Evolutionary conservation across 2,888 invertebrate genomes (phyloP).

Genomic region (Rutpela maculata): DNA sequence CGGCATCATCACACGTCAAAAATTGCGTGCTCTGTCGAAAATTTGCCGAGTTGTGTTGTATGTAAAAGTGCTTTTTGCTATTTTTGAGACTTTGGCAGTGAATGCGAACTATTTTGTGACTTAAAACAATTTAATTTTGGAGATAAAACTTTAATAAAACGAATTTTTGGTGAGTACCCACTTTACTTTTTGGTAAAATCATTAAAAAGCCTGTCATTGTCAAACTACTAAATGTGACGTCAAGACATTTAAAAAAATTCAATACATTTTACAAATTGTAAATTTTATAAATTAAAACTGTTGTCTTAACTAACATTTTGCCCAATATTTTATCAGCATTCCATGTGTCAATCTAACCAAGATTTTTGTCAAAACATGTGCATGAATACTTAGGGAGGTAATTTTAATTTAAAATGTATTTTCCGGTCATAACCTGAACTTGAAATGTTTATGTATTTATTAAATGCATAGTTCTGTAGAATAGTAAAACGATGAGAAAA

Average conservation of each 20-base stretch:
- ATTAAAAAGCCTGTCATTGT: conserved; percentile 31
- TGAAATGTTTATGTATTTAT: too few species aligned
- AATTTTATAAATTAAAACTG: too few species aligned
- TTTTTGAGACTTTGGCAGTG: conserved; percentile 9
- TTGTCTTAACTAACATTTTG: neutral
- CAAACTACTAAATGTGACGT: conserved; percentile 21
- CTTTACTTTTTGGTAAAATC: conserved; percentile 30
- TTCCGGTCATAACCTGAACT: too few species aligned
- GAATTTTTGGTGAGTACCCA: conserved; percentile 22
- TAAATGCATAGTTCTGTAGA: too few species aligned
- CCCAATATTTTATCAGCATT: neutral
- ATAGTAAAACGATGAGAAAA: too few species aligned
- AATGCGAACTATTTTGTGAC: conserved; percentile 31
- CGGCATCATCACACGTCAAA: conserved; percentile 17
- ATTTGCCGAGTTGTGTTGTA: conserved; percentile 18
- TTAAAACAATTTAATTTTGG: conserved; percentile 22
- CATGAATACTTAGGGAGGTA: too few species aligned
- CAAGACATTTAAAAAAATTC: conserved; percentile 24
- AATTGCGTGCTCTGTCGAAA: conserved; percentile 28
- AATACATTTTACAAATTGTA: neutral
- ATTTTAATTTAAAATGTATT: too few species aligned
- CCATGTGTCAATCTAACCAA: neutral
- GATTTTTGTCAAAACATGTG: too few species aligned
- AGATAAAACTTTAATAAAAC: neutral
- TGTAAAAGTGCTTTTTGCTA: conserved; percentile 14